A percentile compares a stretch with the other conserved stretches of the same genome.
These are phyloP conservation scores for Thumatha senex DNA, from an alignment of 2,888 invertebrate species.

Conservation along the genomic window DNA sequence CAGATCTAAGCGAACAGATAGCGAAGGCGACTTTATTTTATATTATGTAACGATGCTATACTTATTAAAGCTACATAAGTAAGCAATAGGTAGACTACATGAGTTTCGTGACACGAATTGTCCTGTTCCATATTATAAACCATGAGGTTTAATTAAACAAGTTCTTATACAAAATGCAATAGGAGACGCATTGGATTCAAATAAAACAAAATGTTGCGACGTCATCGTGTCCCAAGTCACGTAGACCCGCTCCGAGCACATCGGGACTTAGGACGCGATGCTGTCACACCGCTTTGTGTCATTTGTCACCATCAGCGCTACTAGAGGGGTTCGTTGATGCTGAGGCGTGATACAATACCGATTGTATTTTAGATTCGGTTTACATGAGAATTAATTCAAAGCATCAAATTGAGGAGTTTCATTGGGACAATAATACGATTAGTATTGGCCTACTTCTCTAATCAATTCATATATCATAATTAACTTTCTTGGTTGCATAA, in stretches of 20 bases:
- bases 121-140: too few species aligned
- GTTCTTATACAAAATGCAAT: not conserved
- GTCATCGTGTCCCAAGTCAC: constrained; percentile 47
- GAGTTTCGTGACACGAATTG: not conserved
- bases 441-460: too few species aligned
- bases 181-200: not conserved
- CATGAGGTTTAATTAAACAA: not conserved
- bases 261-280: constrained; percentile 8
- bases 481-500: too few species aligned
- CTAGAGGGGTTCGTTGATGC: constrained; percentile 13
- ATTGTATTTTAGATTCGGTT: not conserved
- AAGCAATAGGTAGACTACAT: not conserved
- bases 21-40: too few species aligned
- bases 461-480: too few species aligned
- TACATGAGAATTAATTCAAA: too few species aligned
- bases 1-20: too few species aligned
- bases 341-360: not conserved
- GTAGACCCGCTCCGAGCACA: constrained; percentile 30
- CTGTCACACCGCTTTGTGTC: constrained; percentile 30
- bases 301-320: constrained; percentile 53
- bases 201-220: constrained; percentile 9
- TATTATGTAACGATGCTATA: too few species aligned
- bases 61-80: not conserved
- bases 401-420: too few species aligned
- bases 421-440: too few species aligned